These are phyloP conservation scores for Neodiprion virginianus DNA, from an alignment of 1,140 invertebrate species.

Conservation along the genomic window DNA sequence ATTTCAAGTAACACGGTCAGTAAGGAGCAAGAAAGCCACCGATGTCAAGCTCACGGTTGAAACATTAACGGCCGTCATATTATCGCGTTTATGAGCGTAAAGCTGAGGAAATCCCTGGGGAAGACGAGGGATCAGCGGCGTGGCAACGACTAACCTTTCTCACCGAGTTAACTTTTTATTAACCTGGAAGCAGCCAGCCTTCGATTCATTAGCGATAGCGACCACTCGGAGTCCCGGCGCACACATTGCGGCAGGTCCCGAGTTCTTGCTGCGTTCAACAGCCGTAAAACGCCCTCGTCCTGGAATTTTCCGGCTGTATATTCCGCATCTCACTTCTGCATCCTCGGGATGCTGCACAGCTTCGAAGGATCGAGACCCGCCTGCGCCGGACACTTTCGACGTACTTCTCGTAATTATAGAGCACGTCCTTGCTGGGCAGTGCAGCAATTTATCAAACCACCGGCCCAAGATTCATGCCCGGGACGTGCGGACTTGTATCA, in stretches of 20 bases:
- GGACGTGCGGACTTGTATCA: not conserved
- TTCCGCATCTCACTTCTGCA: not conserved
- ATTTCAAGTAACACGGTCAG: not conserved
- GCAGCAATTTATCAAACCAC: not conserved
- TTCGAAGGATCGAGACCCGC: not conserved
- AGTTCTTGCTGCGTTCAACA: not conserved
- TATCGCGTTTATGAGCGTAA: not conserved
- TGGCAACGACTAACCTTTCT: too few relatives aligned
- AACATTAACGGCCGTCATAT: constrained; percentile 23
- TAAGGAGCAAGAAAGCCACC: constrained; percentile 24
- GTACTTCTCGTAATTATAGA: not conserved
- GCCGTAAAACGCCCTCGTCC: not conserved
- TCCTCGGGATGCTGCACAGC: not conserved
- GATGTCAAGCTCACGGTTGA: constrained; percentile 22
- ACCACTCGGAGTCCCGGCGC: not conserved
- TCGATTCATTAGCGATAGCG: not conserved
- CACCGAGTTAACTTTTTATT: not conserved
- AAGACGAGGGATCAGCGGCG: too few relatives aligned
- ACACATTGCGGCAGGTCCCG: not conserved
- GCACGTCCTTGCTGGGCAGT: not conserved
- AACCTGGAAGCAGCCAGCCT: not conserved
- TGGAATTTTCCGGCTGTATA: not conserved
- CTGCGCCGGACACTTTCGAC: not conserved
- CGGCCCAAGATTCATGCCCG: not conserved
- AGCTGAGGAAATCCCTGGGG: too few relatives aligned